Base-by-base conservation (phyloP, 2,888 invertebrate genomes). In the Drosophila seclusa region DNA sequence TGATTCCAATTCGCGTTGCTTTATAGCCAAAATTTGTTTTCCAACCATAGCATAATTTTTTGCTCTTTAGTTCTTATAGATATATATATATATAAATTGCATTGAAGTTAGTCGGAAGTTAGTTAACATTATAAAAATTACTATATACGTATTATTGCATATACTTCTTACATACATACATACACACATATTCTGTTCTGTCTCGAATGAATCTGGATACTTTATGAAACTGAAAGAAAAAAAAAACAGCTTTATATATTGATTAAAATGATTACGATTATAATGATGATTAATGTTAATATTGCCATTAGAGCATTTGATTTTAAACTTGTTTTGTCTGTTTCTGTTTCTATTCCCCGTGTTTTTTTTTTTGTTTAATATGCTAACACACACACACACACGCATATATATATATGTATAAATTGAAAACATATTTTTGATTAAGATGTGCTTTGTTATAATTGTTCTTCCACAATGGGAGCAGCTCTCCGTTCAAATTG, bases 21-120 rank as follows among this genome's bases (percentile, higher is more conserved):
- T 87, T 65, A 75, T 89, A 89, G 85, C 89, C 84, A 82, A 85
- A 89, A 88, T 87, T 87, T 85, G 83, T 89, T 87, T 84, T 85
- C 86, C 83, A 40, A 87, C 73, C 67, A 69, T 87, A 89, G 89
- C 72, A 82, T 89, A 86, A 89, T 89, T 87, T 24, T 83, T 74
- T 76, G 62, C 74, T 85, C 66, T 54, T 82, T 85, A 83, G 83
- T 81, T 88, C 45, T 85, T 73, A 82, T 80, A 53, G 32, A 74
- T 69, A 60, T 36, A 66, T 40, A 64, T 38, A 31, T 31, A 74
- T 40, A 58, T 55, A 61, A 55, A 54, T 61, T 38, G 71, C 63
- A 67, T 76, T 58, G 59, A 58, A 69, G 45, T 45, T 45, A 61
- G 66, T 68, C 68, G 65, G 59, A 64, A 52, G 53, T 66, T 76